Percentiles rank a stretch among this genome's conserved stretches.
phyloP scores from a whole-genome alignment of 1,140 invertebrate genomes.

The Hypsibius dujardini region DNA sequence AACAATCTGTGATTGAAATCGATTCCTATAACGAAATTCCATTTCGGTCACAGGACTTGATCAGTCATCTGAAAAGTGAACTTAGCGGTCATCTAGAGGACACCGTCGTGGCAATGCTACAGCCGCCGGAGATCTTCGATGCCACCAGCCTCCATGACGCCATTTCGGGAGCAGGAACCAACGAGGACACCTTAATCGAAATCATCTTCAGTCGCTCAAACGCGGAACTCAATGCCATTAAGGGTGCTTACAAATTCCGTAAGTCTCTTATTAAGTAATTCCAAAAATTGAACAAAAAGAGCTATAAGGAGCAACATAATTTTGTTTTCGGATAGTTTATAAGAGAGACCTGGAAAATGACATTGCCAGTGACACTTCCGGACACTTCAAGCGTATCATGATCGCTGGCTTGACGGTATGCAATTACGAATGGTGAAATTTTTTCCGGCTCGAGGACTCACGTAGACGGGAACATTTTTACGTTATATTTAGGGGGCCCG shows the following conservation, averaged over 20 bases:
- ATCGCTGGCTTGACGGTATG: slow-evolving; percentile 37
- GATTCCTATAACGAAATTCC: too few relatives aligned
- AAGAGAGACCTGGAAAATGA: slow-evolving; percentile 64
- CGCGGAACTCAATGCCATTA: too few relatives aligned
- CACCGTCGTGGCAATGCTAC: slow-evolving; percentile 66
- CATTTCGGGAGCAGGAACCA: too few relatives aligned
- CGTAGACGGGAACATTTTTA: background rate
- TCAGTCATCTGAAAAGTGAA: slow-evolving; percentile 74
- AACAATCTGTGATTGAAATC: too few relatives aligned
- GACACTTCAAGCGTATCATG: slow-evolving; percentile 70
- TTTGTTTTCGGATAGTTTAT: slow-evolving; percentile 47
- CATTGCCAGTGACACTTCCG: slow-evolving; percentile 76
- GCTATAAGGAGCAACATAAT: background rate
- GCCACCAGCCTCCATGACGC: slow-evolving; percentile 68
- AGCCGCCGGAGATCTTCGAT: slow-evolving; percentile 64
- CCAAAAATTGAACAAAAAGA: too few relatives aligned
- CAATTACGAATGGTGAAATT: background rate
- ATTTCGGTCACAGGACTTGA: slow-evolving; percentile 50
- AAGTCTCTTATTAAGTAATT: too few relatives aligned
- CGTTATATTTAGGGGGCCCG: slow-evolving; percentile 28
- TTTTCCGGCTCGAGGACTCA: slow-evolving; percentile 3
- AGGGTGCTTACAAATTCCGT: too few relatives aligned
- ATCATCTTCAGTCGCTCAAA: too few relatives aligned
- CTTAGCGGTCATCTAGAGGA: slow-evolving; percentile 75
- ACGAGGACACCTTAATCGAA: too few relatives aligned